These are phyloP conservation scores for Prolemur simus DNA, from an alignment of 2,113 vertebrate species.

Conservation along the genomic window DNA sequence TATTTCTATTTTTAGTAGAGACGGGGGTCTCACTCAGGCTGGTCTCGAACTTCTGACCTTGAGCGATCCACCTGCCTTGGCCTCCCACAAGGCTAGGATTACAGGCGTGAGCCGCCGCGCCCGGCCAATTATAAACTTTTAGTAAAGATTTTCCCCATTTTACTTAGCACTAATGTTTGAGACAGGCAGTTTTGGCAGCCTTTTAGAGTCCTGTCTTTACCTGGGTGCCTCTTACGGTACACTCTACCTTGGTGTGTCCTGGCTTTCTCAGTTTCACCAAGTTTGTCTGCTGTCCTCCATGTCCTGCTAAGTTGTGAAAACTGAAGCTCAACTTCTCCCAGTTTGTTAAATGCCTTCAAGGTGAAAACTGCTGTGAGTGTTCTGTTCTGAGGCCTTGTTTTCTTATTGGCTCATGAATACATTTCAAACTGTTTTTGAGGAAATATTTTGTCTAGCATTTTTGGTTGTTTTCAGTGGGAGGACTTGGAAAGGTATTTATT, in stretches of 20 bases:
- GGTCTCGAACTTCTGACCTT: too few relatives aligned
- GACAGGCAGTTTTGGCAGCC: neutral
- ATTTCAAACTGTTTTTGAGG: neutral
- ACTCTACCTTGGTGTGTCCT: neutral
- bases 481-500: neutral
- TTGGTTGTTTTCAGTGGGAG: neutral
- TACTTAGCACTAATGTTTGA: neutral
- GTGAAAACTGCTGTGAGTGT: neutral
- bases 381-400: neutral
- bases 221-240: neutral
- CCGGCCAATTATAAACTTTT: neutral
- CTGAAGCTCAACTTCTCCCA: neutral
- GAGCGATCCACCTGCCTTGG: too few relatives aligned
- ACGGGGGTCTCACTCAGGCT: too few relatives aligned
- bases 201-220: neutral
- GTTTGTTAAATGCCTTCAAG: neutral
- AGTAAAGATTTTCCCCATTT: neutral
- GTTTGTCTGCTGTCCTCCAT: neutral
- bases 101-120: too few relatives aligned
- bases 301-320: neutral
- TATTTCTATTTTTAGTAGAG: too few relatives aligned
- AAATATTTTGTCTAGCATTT: neutral
- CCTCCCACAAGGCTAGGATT: too few relatives aligned
- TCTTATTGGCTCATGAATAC: neutral
- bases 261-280: neutral